Evolutionary conservation across 2,113 vertebrate species (phyloP), one percentile per base, ranked within the genome.

Genomic region (Notothenia rossii): DNA sequence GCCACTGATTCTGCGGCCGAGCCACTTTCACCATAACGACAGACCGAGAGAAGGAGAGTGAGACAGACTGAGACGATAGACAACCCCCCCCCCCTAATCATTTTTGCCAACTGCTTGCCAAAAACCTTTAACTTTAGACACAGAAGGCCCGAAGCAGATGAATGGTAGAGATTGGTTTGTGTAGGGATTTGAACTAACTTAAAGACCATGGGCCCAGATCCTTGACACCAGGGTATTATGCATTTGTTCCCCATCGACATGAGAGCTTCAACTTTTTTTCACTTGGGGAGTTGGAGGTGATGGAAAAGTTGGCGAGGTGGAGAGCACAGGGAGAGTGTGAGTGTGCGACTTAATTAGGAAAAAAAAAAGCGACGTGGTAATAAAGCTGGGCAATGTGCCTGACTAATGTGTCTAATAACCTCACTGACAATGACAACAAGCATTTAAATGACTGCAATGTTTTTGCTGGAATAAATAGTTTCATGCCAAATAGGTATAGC

Each of bases 41-140:
- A 87, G 75, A 79, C 43, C 60, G 77, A 33, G 20, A 36, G 53
- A 7, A 25, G 66, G 61, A 53, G 68, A 86, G 72, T 64, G 18
- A 69, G 56, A 51, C 15, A 75, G 53, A 49, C 0, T 14, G 3
- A 85, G 76, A 74, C 14, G 80, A 89, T 86, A 89, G 78, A 56
- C 63, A 60, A 59, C 49, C 45, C n/a, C 63, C 59, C 36, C 54
- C 79, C 66, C 65, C 72, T 75, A 59, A 87, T 89, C 86, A 91
- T 86, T 94, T 25, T 92, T 91, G 84, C 86, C 79, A 87, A 86
- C 77, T 84, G 75, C 80, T 86, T 56, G 54, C 80, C 84, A 91
- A 91, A 93, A 87, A 88, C 91, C 91, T 91, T 91, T 4, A 87
- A 90, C 88, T 93, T 91, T 13, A 79, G 69, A 76, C 77, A n/a